Evolutionary conservation across 2,888 invertebrate genomes (phyloP).

Genomic region (Pyrrhia umbra): DNA sequence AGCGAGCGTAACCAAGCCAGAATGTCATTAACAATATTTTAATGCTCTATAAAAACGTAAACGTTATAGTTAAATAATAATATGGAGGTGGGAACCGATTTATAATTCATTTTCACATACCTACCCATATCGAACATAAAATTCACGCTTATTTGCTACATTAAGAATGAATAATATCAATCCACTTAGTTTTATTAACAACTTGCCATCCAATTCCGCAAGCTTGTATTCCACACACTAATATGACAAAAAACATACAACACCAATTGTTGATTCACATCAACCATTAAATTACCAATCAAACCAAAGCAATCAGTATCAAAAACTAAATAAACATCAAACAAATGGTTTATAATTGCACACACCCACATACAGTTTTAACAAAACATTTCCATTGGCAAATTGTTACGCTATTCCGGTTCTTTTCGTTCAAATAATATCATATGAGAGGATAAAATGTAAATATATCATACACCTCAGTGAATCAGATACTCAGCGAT

Average conservation of each 20-base stretch:
- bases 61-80: slow-evolving; percentile 5
- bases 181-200: slow-evolving; percentile 12
- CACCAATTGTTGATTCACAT: not conserved
- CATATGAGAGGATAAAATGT: slow-evolving; percentile 65
- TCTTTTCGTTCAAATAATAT: slow-evolving; percentile 64
- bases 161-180: slow-evolving; percentile 43
- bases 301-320: slow-evolving; percentile 23
- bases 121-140: slow-evolving; percentile 18
- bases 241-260: slow-evolving; percentile 3
- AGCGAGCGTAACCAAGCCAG: not conserved
- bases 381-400: slow-evolving; percentile 44
- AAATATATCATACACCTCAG: slow-evolving; percentile 76
- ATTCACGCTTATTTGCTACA: slow-evolving; percentile 15
- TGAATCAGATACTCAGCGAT: slow-evolving; percentile 70
- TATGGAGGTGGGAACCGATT: slow-evolving; percentile 15
- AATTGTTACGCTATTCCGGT: slow-evolving; percentile 57
- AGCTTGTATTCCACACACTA: slow-evolving; percentile 24
- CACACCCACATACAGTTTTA: slow-evolving; percentile 4
- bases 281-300: slow-evolving; percentile 11
- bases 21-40: not conserved
- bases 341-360: slow-evolving; percentile 25
- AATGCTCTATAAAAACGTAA: not conserved
- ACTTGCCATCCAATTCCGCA: too few species aligned
- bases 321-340: slow-evolving; percentile 25
- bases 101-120: slow-evolving; percentile 21